phyloP scores from a whole-genome alignment of 1,140 invertebrate genomes.

The Drosophila sechellia region DNA sequence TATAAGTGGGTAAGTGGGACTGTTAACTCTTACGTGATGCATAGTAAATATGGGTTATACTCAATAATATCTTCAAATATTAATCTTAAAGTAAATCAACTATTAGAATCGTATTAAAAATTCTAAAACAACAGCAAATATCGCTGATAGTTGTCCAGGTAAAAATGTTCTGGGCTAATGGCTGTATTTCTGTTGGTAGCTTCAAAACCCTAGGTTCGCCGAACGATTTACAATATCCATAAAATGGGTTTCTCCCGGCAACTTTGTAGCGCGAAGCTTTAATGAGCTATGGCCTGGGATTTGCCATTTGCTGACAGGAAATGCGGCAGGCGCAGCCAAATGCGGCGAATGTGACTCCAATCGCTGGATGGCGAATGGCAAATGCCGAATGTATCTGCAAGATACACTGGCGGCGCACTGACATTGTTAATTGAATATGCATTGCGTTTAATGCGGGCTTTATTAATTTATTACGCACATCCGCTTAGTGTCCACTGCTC shows the following conservation, averaged over 20 bases:
- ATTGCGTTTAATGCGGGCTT: slow-evolving; percentile 77
- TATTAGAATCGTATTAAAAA: too few relatives aligned
- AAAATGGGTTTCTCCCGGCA: slow-evolving; percentile 51
- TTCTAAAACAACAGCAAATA: too few relatives aligned
- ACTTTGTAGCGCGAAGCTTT: slow-evolving; percentile 46
- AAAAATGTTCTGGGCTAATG: too few relatives aligned
- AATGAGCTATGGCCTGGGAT: slow-evolving; percentile 35
- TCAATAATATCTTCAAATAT: too few relatives aligned
- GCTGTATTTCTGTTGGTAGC: too few relatives aligned
- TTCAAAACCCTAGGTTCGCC: slow-evolving; percentile 14
- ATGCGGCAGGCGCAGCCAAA: slow-evolving; percentile 64
- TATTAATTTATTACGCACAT: slow-evolving; percentile 84
- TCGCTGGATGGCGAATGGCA: slow-evolving; percentile 47
- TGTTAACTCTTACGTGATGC: too few relatives aligned
- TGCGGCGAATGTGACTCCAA: slow-evolving; percentile 36
- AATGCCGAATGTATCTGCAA: slow-evolving; percentile 63
- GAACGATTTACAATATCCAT: slow-evolving; percentile 48
- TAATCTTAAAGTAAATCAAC: too few relatives aligned
- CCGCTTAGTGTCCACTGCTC: slow-evolving; percentile 64
- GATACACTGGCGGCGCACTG: slow-evolving; percentile 44
- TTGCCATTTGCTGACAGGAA: slow-evolving; percentile 59
- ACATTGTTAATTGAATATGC: slow-evolving; percentile 83
- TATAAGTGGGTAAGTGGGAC: not conserved
- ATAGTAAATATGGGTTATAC: too few relatives aligned
- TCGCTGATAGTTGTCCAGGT: too few relatives aligned